These are phyloP conservation scores for Ormyrus nitidulus DNA, from an alignment of 2,888 invertebrate genomes.

Conservation along the genomic window DNA sequence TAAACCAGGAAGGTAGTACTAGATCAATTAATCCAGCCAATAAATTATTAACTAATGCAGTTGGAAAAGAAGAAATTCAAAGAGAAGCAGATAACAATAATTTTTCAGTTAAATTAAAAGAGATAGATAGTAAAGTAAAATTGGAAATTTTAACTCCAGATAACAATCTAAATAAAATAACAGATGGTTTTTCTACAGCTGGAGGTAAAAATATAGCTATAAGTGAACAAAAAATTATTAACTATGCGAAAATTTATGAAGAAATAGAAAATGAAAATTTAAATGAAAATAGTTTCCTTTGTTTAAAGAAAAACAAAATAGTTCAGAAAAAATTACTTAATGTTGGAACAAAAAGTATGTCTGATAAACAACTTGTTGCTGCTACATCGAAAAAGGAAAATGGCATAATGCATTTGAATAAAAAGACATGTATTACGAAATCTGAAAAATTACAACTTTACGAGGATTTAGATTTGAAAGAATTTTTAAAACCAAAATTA, in stretches of 20 bases:
- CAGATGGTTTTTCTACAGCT: conserved; percentile 60
- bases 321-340: background rate
- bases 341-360: background rate
- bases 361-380: background rate
- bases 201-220: conserved; percentile 57
- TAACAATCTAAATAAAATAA: conserved; percentile 14
- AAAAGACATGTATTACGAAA: background rate
- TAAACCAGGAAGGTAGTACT: background rate
- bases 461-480: conserved; percentile 29
- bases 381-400: background rate
- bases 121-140: too few relatives aligned
- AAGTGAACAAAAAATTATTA: conserved; percentile 54
- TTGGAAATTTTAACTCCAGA: background rate
- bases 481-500: conserved; percentile 44
- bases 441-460: conserved; percentile 33
- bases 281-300: conserved; percentile 28
- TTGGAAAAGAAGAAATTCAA: conserved; percentile 57
- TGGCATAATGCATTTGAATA: background rate
- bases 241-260: conserved; percentile 47
- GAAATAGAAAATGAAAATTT: conserved; percentile 42
- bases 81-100: conserved; percentile 32
- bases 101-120: background rate
- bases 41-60: background rate
- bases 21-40: background rate
- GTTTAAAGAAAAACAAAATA: conserved; percentile 13